Evolutionary conservation across 1,140 invertebrate genomes (phyloP).

Genomic region (Cyphomyrmex costatus): DNA sequence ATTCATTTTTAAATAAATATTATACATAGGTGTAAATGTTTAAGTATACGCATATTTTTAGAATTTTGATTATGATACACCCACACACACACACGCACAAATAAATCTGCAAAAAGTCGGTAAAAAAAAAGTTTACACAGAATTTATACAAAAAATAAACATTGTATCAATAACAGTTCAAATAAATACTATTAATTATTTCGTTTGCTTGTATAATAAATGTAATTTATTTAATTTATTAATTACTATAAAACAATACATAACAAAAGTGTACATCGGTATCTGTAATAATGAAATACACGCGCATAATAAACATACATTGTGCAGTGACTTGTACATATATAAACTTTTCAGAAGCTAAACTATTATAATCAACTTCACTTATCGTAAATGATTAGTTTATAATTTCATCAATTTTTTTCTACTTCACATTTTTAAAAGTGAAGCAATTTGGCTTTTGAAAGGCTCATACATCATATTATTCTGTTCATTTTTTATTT

Average conservation of each 20-base stretch:
- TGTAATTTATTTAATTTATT: conserved; percentile 18
- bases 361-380: background rate
- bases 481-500: background rate
- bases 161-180: background rate
- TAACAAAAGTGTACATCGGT: background rate
- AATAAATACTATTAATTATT: background rate
- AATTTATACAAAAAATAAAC: background rate
- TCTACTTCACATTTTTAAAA: background rate
- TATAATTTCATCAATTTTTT: conserved; percentile 16
- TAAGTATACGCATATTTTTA: background rate
- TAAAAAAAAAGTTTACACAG: background rate
- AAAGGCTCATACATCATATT: background rate
- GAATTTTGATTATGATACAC: background rate
- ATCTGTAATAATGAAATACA: background rate
- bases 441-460: background rate
- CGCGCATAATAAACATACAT: background rate
- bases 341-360: background rate
- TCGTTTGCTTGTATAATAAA: background rate
- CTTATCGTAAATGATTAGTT: background rate
- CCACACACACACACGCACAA: no score
- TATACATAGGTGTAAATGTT: background rate
- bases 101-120: background rate
- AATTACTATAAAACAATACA: background rate
- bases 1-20: no score
- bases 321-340: background rate